Base-by-base conservation (phyloP, 2,888 invertebrate genomes). In the Protophormia terraenovae region DNA sequence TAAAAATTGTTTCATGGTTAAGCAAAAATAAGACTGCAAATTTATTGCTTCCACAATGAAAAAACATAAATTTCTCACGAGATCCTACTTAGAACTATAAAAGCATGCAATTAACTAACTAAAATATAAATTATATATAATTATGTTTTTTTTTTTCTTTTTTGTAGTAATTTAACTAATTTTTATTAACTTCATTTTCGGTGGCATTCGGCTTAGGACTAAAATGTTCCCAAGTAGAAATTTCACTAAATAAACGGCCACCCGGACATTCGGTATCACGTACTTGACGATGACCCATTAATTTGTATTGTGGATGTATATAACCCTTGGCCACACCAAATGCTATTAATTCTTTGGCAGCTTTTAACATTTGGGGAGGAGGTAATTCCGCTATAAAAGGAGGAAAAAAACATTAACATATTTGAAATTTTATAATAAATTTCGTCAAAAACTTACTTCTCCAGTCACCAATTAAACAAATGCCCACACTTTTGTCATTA, bases 391-490 rank as follows among this genome's bases (percentile, higher is more conserved):
- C 95, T 96, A 90, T 0, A 87, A 86, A 73, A 0, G 7, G 12
- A 38, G 3, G 1, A 50, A 24, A 72, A 12, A 29, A 16, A 38
- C 14, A 12, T 32, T 27, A 69, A n/a, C 5, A 6, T 19, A 7
- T 58, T 29, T n/a, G 4, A 10, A 64, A 16, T 10, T 47, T n/a
- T 22, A 22, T 29, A 22, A 55, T 6, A 4, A 10, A 7, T 24
- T 6, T n/a, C n/a, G n/a, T n/a, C 27, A 41, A 41, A 45, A 29
- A 93, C 94, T 94, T 91, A 96, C 96, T 93, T 93, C 93, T 93
- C 95, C 95, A 96, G 89, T 96, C 95, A 10, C 96, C 96, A 83
- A 96, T 96, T 12, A 96, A 90, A 86, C 95, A 95, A 83, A 96
- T 95, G 19, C 96, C 96, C 60, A 96, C 94, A 90, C 96, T 96